Base-by-base conservation (phyloP, 2,888 invertebrate species). In the Tillus elongatus region DNA sequence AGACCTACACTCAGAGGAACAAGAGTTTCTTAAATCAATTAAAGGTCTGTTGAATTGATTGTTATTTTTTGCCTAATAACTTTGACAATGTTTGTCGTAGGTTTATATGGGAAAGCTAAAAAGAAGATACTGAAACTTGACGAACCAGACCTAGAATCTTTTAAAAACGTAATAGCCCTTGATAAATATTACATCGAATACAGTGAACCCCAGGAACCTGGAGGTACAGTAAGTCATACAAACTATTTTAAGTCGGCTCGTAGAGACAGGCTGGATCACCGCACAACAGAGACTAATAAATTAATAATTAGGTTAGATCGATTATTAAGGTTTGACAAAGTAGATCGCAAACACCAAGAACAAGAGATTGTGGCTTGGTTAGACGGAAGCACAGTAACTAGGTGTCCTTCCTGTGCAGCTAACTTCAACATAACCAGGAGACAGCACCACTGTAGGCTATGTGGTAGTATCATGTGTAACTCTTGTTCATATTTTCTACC, bases 391-490 rank as follows among this genome's bases (percentile, higher is more conserved):
- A 85, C 85, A 36, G 93, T 92, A 1, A 83, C 82, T 43, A 67
- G 89, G 4, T 98, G 97, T 61, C 91, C 92, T 0, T 83, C 79
- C 47, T 98, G 98, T 69, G 87, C 91, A 0, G 81, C 82, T 57
- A 73, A 79, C 30, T 98, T 98, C 65, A 83, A 85, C 54, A 66
- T 93, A 39, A 81, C 91, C 0, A 71, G 90, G 40, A 71, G 97
- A 45, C 88, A 93, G 61, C 97, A 98, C 66, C 98, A 98, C 66
- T 98, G 98, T 59, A 73, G 96, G 43, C 72, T 97, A 2, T 97
- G 91, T 61, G 96, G 96, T 1, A 84, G 87, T 38, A 81, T 96
- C 41, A 82, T 95, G 74, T 96, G 96, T 61, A 77, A 89, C 58
- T 82, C 84, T 51, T 96, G 96, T 61, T 93, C 93, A 1, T 69